Percentiles rank a stretch among this genome's conserved stretches.
These are phyloP conservation scores for Mastigias papua DNA, from an alignment of 30 jellyfish, hydroid and myxozoan genomes.

Conservation along the genomic window DNA sequence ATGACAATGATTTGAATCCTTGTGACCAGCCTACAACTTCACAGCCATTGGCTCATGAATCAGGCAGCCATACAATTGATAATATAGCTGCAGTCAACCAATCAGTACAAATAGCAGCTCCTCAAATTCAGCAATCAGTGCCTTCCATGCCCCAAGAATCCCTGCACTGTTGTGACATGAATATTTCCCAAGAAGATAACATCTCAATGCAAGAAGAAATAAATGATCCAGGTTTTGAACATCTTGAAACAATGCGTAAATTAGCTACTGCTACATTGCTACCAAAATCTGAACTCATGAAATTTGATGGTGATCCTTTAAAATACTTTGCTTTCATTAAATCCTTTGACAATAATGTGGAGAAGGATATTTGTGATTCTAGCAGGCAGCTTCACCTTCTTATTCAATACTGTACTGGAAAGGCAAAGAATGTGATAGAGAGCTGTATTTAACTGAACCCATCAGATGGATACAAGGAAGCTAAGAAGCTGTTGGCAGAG, in stretches of 20 bases:
- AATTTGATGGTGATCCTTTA: constrained; percentile 63
- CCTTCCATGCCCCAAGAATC: constrained; percentile 15
- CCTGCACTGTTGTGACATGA: constrained; percentile 1
- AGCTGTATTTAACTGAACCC: constrained; percentile 60
- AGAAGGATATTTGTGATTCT: constrained; percentile 42
- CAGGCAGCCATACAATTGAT: too few species aligned
- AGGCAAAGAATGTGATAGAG: constrained; percentile 66
- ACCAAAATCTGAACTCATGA: constrained; percentile 48
- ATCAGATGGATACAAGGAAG: constrained; percentile 46
- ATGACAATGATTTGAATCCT: constrained; percentile 12
- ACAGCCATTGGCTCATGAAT: too few species aligned
- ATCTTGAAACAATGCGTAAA: constrained; percentile 50
- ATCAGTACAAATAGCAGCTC: too few species aligned
- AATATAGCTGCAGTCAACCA: too few species aligned
- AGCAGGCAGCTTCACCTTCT: constrained; percentile 56
- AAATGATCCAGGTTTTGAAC: constrained; percentile 17
- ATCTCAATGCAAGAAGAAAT: constrained; percentile 6
- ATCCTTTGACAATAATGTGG: constrained; percentile 52
- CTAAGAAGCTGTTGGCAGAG: constrained; percentile 61
- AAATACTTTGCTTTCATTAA: constrained; percentile 44
- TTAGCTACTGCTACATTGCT: constrained; percentile 63
- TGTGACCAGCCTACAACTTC: too few species aligned
- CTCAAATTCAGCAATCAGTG: constrained; percentile 25
- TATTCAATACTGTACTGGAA: constrained; percentile 60
- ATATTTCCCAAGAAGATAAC: constrained; percentile 4